Conservation (phyloP, 1,140 invertebrate genomes). For the Idris sp. region DNA sequence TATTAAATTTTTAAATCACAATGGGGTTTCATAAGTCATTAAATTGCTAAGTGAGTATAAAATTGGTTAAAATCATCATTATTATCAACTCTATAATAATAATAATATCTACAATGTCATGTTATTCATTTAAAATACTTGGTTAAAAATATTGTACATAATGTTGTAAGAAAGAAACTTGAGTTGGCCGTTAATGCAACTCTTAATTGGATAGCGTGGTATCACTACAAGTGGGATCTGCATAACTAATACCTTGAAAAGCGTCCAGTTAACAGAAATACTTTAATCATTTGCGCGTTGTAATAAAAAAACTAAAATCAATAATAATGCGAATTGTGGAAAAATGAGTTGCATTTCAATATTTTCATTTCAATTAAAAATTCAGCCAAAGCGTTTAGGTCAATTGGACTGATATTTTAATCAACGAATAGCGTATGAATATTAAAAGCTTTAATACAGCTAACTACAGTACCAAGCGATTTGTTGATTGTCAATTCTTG, state of each 20-base stretch:
- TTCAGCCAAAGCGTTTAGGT: conserved; percentile 41
- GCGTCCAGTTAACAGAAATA: conserved; percentile 37
- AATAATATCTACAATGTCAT: no score
- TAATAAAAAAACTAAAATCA: conserved; percentile 26
- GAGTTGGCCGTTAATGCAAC: conserved; percentile 35
- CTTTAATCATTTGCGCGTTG: conserved; percentile 29
- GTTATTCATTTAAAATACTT: conserved; percentile 11
- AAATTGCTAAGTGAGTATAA: no score
- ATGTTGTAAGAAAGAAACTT: conserved; percentile 40
- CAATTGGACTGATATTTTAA: conserved; percentile 53
- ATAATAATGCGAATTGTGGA: conserved; percentile 16
- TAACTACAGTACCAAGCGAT: conserved; percentile 42
- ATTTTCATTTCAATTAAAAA: conserved; percentile 28
- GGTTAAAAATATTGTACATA: conserved; percentile 30
- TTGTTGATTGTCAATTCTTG: conserved; percentile 53
- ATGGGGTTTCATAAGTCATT: no score
- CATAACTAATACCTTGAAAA: conserved; percentile 50
- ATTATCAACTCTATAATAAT: no score
- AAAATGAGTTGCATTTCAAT: conserved; percentile 25
- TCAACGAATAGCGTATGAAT: conserved; percentile 39
- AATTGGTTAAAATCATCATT: no score
- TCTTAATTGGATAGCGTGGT: conserved; percentile 52
- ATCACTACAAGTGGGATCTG: conserved; percentile 56
- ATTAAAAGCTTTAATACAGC: conserved; percentile 39
- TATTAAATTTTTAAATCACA: no score